Evolutionary conservation across 2,797 vertebrate species (phyloP).

Genomic region (Eleutherodactylus coqui): DNA sequence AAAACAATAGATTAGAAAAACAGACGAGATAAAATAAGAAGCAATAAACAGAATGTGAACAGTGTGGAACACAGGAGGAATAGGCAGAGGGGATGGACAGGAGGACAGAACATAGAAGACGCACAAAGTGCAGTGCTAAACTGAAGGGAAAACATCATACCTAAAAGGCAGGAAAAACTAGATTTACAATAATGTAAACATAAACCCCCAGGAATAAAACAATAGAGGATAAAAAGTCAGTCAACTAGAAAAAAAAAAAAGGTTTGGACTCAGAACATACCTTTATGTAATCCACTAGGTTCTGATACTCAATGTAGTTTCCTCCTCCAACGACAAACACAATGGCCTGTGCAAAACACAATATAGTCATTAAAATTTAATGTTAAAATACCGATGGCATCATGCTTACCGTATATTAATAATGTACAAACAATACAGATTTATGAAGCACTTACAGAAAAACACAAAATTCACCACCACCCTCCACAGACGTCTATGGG

Average conservation of each 20-base stretch:
- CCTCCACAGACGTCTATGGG: too few relatives aligned
- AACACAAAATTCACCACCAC: too few relatives aligned
- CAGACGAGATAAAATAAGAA: too few relatives aligned
- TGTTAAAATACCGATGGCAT: not conserved
- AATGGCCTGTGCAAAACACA: conserved; percentile 82
- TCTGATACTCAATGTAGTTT: conserved; percentile 98
- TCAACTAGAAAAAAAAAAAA: not conserved
- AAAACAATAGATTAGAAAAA: not conserved
- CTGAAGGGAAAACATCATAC: not conserved
- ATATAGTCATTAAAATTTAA: not conserved
- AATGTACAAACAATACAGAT: not conserved
- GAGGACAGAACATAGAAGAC: not conserved
- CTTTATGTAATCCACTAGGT: conserved; percentile 95
- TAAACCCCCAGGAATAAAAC: not conserved
- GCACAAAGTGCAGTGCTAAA: not conserved
- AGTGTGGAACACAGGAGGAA: too few relatives aligned
- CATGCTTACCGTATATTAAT: not conserved
- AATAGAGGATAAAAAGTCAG: not conserved
- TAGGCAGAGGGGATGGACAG: too few relatives aligned
- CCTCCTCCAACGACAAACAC: conserved; percentile 97
- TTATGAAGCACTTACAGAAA: not conserved
- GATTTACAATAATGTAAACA: too few relatives aligned
- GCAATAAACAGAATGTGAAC: too few relatives aligned
- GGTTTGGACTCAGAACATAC: too few relatives aligned
- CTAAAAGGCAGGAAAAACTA: too few relatives aligned